Evolutionary conservation across 1,140 invertebrate species (phyloP).

Genomic region (Leptopilina boulardi): DNA sequence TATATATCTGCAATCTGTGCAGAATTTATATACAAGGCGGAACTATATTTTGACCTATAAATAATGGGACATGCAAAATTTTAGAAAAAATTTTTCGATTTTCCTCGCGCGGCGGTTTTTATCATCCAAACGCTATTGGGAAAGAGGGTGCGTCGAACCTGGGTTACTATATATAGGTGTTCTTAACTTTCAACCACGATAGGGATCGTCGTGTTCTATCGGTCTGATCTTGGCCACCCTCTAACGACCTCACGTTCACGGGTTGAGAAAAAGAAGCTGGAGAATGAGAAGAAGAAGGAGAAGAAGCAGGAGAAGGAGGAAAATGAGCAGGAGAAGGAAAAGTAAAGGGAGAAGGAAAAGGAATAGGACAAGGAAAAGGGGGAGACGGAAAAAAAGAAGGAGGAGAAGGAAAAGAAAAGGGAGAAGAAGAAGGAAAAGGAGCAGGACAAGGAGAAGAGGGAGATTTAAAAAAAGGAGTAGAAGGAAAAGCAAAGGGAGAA

Average conservation of each 20-base stretch:
- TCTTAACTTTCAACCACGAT: slow-evolving; percentile 60
- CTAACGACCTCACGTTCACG: slow-evolving; percentile 56
- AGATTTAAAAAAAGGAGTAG: too few species aligned
- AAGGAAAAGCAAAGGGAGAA: too few species aligned
- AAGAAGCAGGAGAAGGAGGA: slow-evolving; percentile 20
- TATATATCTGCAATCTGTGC: too few species aligned
- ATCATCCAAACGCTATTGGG: slow-evolving; percentile 56
- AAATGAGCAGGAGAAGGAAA: too few species aligned
- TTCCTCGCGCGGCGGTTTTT: slow-evolving; percentile 61
- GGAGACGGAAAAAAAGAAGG: slow-evolving; percentile 21
- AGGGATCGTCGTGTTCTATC: slow-evolving; percentile 70
- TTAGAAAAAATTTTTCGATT: too few species aligned
- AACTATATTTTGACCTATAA: too few species aligned
- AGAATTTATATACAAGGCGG: too few species aligned
- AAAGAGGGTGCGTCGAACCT: slow-evolving; percentile 40
- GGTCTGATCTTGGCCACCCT: slow-evolving; percentile 67
- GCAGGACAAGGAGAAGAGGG: too few species aligned
- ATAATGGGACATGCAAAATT: too few species aligned
- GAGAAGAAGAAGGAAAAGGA: too few species aligned
- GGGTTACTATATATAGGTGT: slow-evolving; percentile 53
- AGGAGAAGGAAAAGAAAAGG: too few species aligned
- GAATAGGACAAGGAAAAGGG: slow-evolving; percentile 23
- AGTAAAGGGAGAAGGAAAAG: too few species aligned
- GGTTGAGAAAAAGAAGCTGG: slow-evolving; percentile 57
- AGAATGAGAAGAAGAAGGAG: neutral